A percentile compares a stretch with the other conserved stretches of the same genome.
phyloP scores from a whole-genome alignment of 2,113 vertebrate species.

The western clawed frog (Xenopus tropicalis) region UCB_Xtro_10.0 CM004446.2:86431501-86432000 shows the following conservation, averaged over 20 bases:
- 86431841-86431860: no score
- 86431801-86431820: no score
- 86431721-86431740: neutral
- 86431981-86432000: no score
- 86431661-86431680: conserved; percentile 11
- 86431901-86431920: no score
- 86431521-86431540: conserved; percentile 74
- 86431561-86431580: conserved; percentile 57
- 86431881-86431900: no score
- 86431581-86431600: neutral
- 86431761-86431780: no score
- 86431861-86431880: no score
- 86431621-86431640: conserved; percentile 4
- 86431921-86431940: no score
- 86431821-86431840: no score
- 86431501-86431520: conserved; percentile 51
- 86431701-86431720: neutral
- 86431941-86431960: no score
- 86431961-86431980: no score
- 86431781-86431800: no score
- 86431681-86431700: neutral
- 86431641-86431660: conserved; percentile 37
- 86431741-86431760: neutral
- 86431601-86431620: conserved; percentile 15
- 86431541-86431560: conserved; percentile 60